Percentiles rank a stretch among this genome's conserved stretches.
These are phyloP conservation scores for Cyphomyrus plagiostoma DNA, from an alignment of 2,113 vertebrate species.

Conservation along the genomic window DNA sequence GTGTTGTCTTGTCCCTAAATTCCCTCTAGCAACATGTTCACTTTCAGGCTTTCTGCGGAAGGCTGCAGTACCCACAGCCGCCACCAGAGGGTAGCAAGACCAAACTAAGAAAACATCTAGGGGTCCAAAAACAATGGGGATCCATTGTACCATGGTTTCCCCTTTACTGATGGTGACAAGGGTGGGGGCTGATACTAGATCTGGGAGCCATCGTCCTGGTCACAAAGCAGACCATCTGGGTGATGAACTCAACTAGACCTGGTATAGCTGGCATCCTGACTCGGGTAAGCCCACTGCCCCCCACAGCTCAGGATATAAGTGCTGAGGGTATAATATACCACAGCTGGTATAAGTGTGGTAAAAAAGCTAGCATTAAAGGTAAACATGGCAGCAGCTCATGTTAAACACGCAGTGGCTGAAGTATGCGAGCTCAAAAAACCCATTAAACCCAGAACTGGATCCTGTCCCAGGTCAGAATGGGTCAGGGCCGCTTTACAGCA, in stretches of 20 bases:
- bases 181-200: not conserved
- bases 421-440: not conserved
- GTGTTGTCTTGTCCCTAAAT: not conserved
- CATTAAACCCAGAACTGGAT: not conserved
- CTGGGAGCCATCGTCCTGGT: not conserved
- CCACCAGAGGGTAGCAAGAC: slow-evolving; percentile 34
- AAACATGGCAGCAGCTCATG: not conserved
- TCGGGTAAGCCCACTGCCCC: not conserved
- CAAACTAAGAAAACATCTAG: not conserved
- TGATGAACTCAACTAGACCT: not conserved
- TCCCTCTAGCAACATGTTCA: not conserved
- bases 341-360: not conserved
- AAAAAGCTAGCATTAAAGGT: not conserved
- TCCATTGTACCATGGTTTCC: not conserved
- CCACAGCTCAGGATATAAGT: not conserved
- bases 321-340: not conserved
- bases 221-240: not conserved
- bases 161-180: not conserved
- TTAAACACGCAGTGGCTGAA: not conserved
- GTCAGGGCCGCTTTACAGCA: not conserved
- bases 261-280: not conserved
- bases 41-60: not conserved
- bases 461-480: not conserved
- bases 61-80: not conserved
- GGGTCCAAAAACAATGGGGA: not conserved